These are phyloP conservation scores for Nephrocerus scutellatus DNA, from an alignment of 2,888 invertebrate species.

Conservation along the genomic window DNA sequence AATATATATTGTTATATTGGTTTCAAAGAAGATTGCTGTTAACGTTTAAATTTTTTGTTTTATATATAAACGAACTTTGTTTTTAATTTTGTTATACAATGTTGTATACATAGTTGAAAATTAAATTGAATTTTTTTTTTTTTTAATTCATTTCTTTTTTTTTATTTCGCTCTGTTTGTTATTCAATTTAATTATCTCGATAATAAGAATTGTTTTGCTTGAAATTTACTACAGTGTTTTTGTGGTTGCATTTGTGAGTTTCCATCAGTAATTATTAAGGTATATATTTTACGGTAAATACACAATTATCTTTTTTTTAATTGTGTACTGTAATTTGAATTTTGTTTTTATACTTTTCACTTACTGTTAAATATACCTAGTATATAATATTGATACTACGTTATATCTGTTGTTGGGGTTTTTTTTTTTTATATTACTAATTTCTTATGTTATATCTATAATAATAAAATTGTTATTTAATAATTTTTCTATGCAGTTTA, in stretches of 20 bases:
- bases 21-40: slow-evolving; percentile 8
- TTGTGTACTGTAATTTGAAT: slow-evolving; percentile 7
- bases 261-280: slow-evolving; percentile 32
- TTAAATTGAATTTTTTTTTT: slow-evolving; percentile 22
- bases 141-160: slow-evolving; percentile 30
- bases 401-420: too few relatives aligned
- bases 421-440: too few relatives aligned
- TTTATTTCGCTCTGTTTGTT: slow-evolving; percentile 23
- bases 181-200: slow-evolving; percentile 27
- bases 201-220: slow-evolving; percentile 34
- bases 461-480: too few relatives aligned
- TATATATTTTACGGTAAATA: slow-evolving; percentile 23
- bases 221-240: slow-evolving; percentile 32
- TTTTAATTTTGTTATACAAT: too few relatives aligned
- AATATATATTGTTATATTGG: slow-evolving; percentile 13
- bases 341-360: slow-evolving; percentile 10
- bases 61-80: slow-evolving; percentile 25
- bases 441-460: too few relatives aligned
- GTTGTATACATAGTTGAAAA: too few relatives aligned
- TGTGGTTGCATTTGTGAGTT: too few relatives aligned
- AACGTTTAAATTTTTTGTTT: slow-evolving; percentile 10
- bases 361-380: slow-evolving; percentile 18
- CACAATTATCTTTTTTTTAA: slow-evolving; percentile 14
- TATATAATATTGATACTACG: slow-evolving; percentile 18
- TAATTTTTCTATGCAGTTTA: too few relatives aligned